Base-by-base conservation (phyloP, 37 sponge, comb jelly and placozoan species). In the Halichondria panicea region DNA sequence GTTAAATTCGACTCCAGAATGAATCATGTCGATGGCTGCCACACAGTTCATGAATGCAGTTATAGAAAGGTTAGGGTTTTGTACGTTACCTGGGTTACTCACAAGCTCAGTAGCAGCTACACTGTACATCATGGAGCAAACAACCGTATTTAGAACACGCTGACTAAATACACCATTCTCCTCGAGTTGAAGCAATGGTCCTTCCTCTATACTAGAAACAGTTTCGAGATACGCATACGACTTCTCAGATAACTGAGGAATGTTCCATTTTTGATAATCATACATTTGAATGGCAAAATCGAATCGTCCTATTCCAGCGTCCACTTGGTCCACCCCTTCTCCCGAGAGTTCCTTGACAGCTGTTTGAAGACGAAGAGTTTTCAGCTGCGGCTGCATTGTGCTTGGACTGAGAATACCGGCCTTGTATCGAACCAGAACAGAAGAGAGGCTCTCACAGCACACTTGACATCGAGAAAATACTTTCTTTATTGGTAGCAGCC, bases 81-180 rank as follows among this genome's bases (percentile, higher is more conserved):
- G 37, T 18, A 76, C 60, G 43, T 61, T 66, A 8, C 34, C 28
- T 0, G 4, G 28, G 18, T 63, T 34, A 2, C 43, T 24, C 0
- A 40, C 88, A 57, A 76, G 31, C 31, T 76, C 66, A 28, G 81
- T 70, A 28, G 76, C 68, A 36, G 77, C 88, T 28, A 70, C 66
- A 62, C 71, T 77, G 61, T 63, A 76, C 55, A 81, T 48, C 78
- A 81, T 76, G 38, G 55, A 64, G 41, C 75, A 66, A 7, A 82
- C 31, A 13, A 32, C 75, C 6, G 75, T n/a, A 8, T 62, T 24
- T 1, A 65, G 64, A 36, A 63, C 77, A 2, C 48, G 25, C 24
- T 34, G 52, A 31, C 28, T 68, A 53, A 82, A 36, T 13, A 68
- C 45, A 24, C 46, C 58, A 22, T 74, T 50, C 2, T 82, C 59